phyloP scores from a whole-genome alignment of 2,113 vertebrate species.

The Ardeotis arabs region DNA sequence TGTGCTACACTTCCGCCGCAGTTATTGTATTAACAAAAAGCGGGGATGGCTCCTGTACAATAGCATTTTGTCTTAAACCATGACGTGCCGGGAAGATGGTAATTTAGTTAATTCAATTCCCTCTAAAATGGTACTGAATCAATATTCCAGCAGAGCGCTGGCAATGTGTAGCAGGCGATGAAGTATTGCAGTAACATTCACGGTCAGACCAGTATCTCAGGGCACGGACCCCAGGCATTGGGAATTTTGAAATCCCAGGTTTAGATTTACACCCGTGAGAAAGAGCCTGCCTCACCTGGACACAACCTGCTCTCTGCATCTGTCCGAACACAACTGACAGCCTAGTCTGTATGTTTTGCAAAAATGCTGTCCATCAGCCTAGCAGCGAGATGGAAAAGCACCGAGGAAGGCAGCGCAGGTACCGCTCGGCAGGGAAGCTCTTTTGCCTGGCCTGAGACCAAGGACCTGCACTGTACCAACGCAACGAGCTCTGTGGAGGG shows the following conservation, averaged over 20 bases:
- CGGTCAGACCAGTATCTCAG: neutral
- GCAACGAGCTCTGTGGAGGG: fast-evolving
- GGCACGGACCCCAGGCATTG: neutral
- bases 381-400: neutral
- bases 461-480: neutral
- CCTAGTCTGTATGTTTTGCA: neutral
- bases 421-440: neutral
- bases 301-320: neutral
- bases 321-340: neutral
- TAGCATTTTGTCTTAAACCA: neutral
- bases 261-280: neutral
- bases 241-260: neutral
- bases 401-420: neutral
- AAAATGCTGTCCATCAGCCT: neutral
- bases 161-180: neutral
- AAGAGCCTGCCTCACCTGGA: neutral
- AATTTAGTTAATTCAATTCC: neutral
- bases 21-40: neutral
- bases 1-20: fast-evolving
- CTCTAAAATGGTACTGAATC: neutral
- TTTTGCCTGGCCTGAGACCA: neutral
- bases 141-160: neutral
- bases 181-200: neutral
- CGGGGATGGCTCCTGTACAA: neutral
- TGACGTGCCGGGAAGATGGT: neutral